Evolutionary conservation across 2,113 vertebrate genomes (phyloP).

Genomic region (Ptyas mucosa): DNA sequence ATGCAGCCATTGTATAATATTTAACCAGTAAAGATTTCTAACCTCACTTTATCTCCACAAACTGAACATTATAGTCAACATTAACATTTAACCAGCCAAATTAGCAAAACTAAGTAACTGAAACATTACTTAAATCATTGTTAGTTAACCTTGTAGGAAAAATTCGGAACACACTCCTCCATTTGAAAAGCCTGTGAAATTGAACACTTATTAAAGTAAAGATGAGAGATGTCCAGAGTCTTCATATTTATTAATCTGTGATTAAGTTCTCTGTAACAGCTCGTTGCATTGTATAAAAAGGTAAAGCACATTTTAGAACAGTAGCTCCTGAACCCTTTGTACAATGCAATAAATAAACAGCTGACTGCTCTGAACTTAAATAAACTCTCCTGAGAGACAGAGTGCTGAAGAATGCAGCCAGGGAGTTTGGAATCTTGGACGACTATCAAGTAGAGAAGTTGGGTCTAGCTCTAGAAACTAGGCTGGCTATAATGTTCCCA

Average conservation of each 20-base stretch:
- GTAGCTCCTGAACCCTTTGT: slow-evolving; percentile 10
- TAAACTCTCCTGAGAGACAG: slow-evolving; percentile 13
- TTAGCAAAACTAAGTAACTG: not conserved
- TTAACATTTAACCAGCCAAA: not conserved
- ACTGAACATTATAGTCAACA: not conserved
- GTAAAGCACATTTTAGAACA: slow-evolving; percentile 11
- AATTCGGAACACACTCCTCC: not conserved
- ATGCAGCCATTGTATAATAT: not conserved
- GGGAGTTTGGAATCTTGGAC: not conserved
- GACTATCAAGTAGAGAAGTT: not conserved
- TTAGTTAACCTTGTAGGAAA: not conserved
- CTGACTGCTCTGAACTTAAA: slow-evolving; percentile 21
- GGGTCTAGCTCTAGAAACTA: not conserved
- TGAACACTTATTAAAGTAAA: not conserved
- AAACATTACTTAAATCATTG: not conserved
- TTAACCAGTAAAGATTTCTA: not conserved
- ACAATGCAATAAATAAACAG: slow-evolving; percentile 18
- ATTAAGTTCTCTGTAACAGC: not conserved
- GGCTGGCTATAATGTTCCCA: not conserved
- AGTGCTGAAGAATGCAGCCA: slow-evolving; percentile 13
- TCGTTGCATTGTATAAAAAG: not conserved
- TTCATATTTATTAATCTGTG: not conserved
- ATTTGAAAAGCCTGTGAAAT: not conserved
- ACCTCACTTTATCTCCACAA: not conserved
- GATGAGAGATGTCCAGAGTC: not conserved